Percentiles rank a stretch among this genome's conserved stretches.
Conservation (phyloP, 2,113 vertebrate species). For the Malurus melanocephalus region DNA sequence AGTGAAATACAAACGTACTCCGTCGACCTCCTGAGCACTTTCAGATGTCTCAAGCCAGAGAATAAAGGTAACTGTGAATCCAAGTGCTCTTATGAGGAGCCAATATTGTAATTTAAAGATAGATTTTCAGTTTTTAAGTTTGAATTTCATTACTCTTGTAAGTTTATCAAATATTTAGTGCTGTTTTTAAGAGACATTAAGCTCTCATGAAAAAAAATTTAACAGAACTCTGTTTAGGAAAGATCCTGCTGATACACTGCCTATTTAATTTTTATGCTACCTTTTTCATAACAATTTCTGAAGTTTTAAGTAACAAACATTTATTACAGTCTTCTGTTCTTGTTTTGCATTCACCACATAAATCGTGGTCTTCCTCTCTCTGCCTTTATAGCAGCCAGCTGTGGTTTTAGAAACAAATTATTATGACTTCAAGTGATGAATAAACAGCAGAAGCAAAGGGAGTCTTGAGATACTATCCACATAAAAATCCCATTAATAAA, state of each 20-base stretch:
- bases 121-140: neutral
- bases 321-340: slow-evolving; percentile 20
- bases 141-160: slow-evolving; percentile 26
- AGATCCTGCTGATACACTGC: slow-evolving; percentile 33
- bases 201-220: neutral
- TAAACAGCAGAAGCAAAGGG: slow-evolving; percentile 40
- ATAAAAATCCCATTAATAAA: slow-evolving; percentile 32
- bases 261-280: slow-evolving; percentile 42
- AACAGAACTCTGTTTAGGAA: slow-evolving; percentile 1
- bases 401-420: slow-evolving; percentile 48
- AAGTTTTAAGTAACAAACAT: slow-evolving; percentile 33
- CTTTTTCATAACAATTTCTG: slow-evolving; percentile 21
- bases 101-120: slow-evolving; percentile 25
- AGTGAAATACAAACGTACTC: neutral
- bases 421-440: slow-evolving; percentile 31
- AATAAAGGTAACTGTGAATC: neutral
- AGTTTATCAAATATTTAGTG: neutral
- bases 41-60: neutral
- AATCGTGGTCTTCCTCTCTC: slow-evolving; percentile 29
- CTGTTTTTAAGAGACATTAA: slow-evolving; percentile 1
- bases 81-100: neutral
- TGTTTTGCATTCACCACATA: slow-evolving; percentile 18
- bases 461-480: slow-evolving; percentile 3
- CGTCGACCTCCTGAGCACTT: neutral
- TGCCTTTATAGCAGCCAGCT: slow-evolving; percentile 42